Conservation (phyloP, 2,888 invertebrate genomes). For the Drosophila tripunctata region DNA sequence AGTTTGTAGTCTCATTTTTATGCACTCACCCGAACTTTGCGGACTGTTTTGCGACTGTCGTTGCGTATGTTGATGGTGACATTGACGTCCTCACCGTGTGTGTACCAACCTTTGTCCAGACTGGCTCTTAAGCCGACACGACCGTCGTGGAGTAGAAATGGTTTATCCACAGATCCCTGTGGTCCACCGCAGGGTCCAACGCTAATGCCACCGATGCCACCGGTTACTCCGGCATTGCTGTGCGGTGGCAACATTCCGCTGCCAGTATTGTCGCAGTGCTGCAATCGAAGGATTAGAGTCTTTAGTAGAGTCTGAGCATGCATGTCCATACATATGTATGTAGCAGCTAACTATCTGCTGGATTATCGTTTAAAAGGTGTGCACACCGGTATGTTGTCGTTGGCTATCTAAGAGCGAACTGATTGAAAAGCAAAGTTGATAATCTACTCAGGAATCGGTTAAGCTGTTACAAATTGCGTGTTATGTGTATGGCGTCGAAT, state of each 20-base stretch:
- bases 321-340: not conserved
- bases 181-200: constrained; percentile 86
- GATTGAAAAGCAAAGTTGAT: not conserved
- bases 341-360: no score
- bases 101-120: constrained; percentile 92
- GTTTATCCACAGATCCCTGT: constrained; percentile 90
- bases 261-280: constrained; percentile 65
- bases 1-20: no score
- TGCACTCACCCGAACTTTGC: constrained; percentile 90
- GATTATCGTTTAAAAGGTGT: constrained; percentile 1
- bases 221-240: constrained; percentile 57
- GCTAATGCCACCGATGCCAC: constrained; percentile 70
- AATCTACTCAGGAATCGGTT: constrained; percentile 2
- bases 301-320: not conserved
- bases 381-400: not conserved
- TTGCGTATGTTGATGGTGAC: constrained; percentile 91
- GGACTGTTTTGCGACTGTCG: constrained; percentile 92
- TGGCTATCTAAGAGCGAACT: not conserved
- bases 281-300: not conserved
- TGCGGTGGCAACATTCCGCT: constrained; percentile 58
- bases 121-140: constrained; percentile 91
- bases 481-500: not conserved
- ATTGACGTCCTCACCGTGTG: constrained; percentile 91
- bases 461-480: not conserved
- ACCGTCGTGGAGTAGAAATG: constrained; percentile 94